phyloP scores from a whole-genome alignment of 2,797 vertebrate genomes.

The Brachyrhaphis roseni region DNA sequence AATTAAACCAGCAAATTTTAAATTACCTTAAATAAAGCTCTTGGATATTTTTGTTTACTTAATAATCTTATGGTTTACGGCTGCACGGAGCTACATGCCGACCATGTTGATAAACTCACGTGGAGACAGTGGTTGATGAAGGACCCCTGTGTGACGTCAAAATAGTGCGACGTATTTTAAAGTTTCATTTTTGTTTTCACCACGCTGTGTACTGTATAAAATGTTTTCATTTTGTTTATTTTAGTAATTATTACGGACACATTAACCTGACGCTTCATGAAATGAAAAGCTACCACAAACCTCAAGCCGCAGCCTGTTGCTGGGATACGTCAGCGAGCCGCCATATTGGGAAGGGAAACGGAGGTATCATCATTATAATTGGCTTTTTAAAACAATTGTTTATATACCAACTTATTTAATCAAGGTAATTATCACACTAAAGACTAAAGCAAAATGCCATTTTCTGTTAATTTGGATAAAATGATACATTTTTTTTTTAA shows the following conservation, averaged over 20 bases:
- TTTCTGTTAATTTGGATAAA: not conserved
- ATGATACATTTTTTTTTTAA: not conserved
- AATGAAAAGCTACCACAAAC: not conserved
- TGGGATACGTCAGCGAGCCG: not conserved
- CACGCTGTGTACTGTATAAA: not conserved
- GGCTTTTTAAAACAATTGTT: not conserved
- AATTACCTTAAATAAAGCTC: conserved; percentile 25
- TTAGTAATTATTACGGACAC: not conserved
- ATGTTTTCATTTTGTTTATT: not conserved
- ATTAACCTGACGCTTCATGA: not conserved
- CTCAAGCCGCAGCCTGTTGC: not conserved
- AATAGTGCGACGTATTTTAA: conserved; percentile 41
- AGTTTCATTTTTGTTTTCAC: not conserved
- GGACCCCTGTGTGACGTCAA: conserved; percentile 72
- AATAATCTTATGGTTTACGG: not conserved
- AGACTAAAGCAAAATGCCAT: not conserved
- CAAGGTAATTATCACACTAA: not conserved
- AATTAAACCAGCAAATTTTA: conserved; percentile 4
- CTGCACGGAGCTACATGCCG: conserved; percentile 18
- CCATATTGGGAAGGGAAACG: not conserved
- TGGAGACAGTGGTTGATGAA: conserved; percentile 62
- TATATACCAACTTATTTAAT: not conserved
- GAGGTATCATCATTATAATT: not conserved
- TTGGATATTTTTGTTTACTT: not conserved
- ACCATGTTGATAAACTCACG: conserved; percentile 75